Conservation (phyloP, 2,797 vertebrate genomes). For the Intellagama lesueurii region DNA sequence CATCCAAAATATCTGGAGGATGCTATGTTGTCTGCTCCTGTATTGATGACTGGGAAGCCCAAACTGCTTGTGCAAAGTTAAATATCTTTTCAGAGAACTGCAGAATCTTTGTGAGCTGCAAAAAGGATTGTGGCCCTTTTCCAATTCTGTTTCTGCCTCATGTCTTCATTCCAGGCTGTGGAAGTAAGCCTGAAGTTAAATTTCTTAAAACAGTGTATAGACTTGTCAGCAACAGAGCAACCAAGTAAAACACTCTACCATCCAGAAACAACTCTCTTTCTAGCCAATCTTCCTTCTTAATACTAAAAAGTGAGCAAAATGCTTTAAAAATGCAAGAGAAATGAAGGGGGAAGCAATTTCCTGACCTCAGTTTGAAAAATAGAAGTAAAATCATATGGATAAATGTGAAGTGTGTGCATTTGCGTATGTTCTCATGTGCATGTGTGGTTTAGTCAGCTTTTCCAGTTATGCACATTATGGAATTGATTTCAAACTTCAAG, state of each 20-base stretch:
- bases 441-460: neutral
- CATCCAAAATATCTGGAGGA: neutral
- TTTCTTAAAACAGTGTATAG: neutral
- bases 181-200: neutral
- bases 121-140: neutral
- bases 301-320: neutral
- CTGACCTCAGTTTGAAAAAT: neutral
- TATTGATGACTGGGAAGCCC: neutral
- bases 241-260: neutral
- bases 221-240: neutral
- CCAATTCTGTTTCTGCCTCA: neutral
- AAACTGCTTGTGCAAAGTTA: neutral
- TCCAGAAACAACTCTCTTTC: neutral
- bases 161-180: neutral
- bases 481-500: neutral
- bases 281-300: neutral
- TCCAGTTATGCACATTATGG: neutral
- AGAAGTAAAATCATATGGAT: neutral
- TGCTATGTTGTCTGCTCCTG: neutral
- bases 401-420: neutral
- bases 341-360: neutral
- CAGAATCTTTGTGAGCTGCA: neutral
- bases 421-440: neutral
- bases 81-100: neutral
- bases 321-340: neutral